Evolutionary conservation across 2,797 vertebrate genomes (phyloP), one percentile per base, ranked within the genome.

Genomic region (Discoglossus pictus): DNA sequence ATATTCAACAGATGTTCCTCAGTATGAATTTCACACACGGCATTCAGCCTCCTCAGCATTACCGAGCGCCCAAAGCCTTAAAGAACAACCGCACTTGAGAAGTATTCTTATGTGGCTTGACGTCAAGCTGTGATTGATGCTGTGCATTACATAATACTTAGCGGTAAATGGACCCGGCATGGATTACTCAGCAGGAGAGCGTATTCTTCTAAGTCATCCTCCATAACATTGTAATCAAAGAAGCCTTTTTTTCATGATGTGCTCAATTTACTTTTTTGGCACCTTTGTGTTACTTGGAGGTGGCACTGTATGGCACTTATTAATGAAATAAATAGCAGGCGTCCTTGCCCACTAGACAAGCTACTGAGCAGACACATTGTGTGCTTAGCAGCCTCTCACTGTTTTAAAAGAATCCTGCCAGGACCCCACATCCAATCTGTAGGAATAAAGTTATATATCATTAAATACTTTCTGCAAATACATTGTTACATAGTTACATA

Each of bases 121-220:
- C 54, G 16, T 48, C 34, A 17, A 18, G 17, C 7, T 16, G 21
- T 68, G 51, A 70, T 62, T 56, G 59, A 69, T 46, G 27, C 21
- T 9, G 42, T 7, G 13, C 42, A 69, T 69, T 62, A 69, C 51
- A 62, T 69, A 69, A 69, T 38, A 17, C 42, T 47, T 48, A 40
- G 59, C 38, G 38, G 50, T 47, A 31, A 62, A 69, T 62, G 42
- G 40, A 21, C 50, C 48, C 59, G 24, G 67, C 51, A 13, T 46
- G 67, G 24, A 31, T 39, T 21, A 27, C 59, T 31, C 67, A 34
- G 66, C 66, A 48, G 34, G 31, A 52, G 44, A 39, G 7, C 18
- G 38, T 16, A 39, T 11, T 21, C 25, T 44, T 44, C 39, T 52
- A 20, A 47, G 48, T 36, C 40, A 11, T 54, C 16, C 31, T 52